These are phyloP conservation scores for Germaria angustata DNA, from an alignment of 2,888 invertebrate species.

Conservation along the genomic window DNA sequence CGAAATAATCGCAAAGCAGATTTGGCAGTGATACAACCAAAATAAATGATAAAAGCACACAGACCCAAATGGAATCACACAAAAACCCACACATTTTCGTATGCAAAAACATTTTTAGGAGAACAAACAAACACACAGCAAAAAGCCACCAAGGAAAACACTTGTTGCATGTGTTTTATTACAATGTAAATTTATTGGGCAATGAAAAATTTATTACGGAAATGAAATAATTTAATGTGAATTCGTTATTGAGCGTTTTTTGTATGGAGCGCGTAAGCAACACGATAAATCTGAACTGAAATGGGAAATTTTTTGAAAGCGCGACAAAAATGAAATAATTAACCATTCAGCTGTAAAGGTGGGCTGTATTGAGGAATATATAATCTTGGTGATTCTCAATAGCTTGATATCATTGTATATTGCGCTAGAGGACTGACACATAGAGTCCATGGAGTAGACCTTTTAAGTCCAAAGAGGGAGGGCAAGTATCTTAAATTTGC, in stretches of 20 bases:
- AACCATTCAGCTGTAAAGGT: too few relatives aligned
- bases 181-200: constrained; percentile 3
- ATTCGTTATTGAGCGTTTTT: background rate
- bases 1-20: constrained; percentile 54
- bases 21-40: constrained; percentile 38
- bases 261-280: background rate
- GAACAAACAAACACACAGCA: background rate
- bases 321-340: too few relatives aligned
- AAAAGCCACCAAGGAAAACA: constrained; percentile 15
- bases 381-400: too few relatives aligned
- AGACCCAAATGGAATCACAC: background rate
- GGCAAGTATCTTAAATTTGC: too few relatives aligned
- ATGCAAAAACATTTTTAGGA: background rate
- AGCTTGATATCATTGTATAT: too few relatives aligned
- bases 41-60: constrained; percentile 1
- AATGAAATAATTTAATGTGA: constrained; percentile 40
- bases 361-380: too few relatives aligned
- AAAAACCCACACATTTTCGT: background rate
- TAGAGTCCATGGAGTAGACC: too few relatives aligned
- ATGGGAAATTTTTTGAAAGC: too few relatives aligned
- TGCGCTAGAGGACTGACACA: too few relatives aligned
- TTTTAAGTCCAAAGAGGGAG: too few relatives aligned
- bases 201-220: constrained; percentile 44
- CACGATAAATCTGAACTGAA: too few relatives aligned
- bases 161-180: constrained; percentile 40